Evolutionary conservation across 2,797 vertebrate species (phyloP), one percentile per base, ranked within the genome.

Genomic region (Cygnus olor): DNA sequence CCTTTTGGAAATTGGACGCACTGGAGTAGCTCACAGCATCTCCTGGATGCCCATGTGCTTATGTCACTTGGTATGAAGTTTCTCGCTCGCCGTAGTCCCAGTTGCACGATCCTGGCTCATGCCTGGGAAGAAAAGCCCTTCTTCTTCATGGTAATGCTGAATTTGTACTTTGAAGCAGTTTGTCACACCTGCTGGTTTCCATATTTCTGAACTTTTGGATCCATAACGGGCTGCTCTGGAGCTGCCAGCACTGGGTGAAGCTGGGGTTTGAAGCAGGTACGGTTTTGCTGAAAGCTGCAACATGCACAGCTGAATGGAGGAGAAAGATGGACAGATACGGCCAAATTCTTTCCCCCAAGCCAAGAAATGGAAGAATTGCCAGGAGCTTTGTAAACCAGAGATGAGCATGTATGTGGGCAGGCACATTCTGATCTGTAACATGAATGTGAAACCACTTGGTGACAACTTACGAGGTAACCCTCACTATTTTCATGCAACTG

Each of bases 241-340:
- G 57, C 89, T 71, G 42, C 78, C 80, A 45, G 64, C 5, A 2
- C 51, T 57, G 58, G 25, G 53, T 10, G 89, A 53, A 66, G 54
- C 38, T 4, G 1, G 73, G 63, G 21, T 91, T 42, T 66, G 91
- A 79, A 91, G 91, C 30, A 12, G 38, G 34, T 66, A 47, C 27
- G 24, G 17, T n/a, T 0, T 0, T 54, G 36, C 63, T 47, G 72
- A 56, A 77, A 85, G 57, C 85, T 87, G 42, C 49, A 61, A 58
- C 22, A 18, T 22, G 38, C 14, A 6, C 63, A 8, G 0, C n/a
- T 81, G 82, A 38, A 27, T 57, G 65, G 56, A 72, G n/a, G 25
- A 85, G 44, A 18, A 77, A 6, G 24, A 9, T 11, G 0, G 0
- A 21, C 19, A 14, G 15, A 13, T 45, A 47, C 0, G 0, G 60